Base-by-base conservation (phyloP, 1,140 invertebrate species). In the Eriosoma lanigerum region DNA sequence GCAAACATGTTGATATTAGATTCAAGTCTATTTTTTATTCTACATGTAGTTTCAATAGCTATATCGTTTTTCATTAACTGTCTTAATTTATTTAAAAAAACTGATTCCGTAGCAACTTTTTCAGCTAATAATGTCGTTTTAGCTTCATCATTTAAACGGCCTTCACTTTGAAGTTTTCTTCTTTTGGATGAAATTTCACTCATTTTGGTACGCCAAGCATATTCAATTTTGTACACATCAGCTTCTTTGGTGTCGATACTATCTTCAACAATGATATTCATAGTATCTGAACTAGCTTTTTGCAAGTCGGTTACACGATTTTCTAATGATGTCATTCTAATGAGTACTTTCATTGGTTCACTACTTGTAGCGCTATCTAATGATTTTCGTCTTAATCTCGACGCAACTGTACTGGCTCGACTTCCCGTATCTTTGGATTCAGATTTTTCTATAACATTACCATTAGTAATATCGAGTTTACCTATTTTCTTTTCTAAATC, bases 401-500 rank as follows among this genome's bases (percentile, higher is more conserved):
- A 82, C 44, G 82, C 81, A 54, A 54, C 81, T 24, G 56, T 66
- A 9, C 68, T 72, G 3, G 81, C 48, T 26, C 52, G 50, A 54
- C 44, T 29, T 44, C 26, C 24, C 56, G 52, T 73, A 32, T 62
- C 54, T 9, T 52, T 81, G 0, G 78, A 50, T 48, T 54, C 54
- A 0, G 68, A 44, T 52, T 72, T 64, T 44, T 66, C 54, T 46
- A 68, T 54, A n/a, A 15, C 17, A 60, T 73, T 56, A 89, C 86
- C 82, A 90, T 86, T 84, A 90, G 29, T 44, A 24, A 26, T 32
- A 83, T 93, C 91, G 32, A 93, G 86, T 44, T 89, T 87, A 73
- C 88, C 88, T 6, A 94, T 91, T 86, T 93, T 93, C 66, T 89
- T 90, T 86, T 95, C 93, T 73, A 95, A 85, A 84, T 95, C 92